Evolutionary conservation across 2,113 vertebrate species (phyloP), one percentile per base, ranked within the genome.

Genomic region (Elgaria multicarinata): DNA sequence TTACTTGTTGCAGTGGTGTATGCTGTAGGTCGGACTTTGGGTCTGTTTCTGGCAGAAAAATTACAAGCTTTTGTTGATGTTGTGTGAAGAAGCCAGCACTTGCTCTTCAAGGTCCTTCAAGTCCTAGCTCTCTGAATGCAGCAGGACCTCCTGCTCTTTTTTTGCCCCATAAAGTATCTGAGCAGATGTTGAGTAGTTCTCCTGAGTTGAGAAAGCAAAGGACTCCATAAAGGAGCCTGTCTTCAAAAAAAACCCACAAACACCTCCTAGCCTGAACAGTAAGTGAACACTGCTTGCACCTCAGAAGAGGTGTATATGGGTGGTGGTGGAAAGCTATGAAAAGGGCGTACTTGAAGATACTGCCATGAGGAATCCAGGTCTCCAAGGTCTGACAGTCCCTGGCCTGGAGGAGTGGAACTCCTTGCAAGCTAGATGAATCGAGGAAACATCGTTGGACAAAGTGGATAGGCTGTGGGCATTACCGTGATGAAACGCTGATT

Each of bases 61-160:
- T 67, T 77, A 81, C 64, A 53, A 46, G 72, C 88, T 77, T 84
- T 77, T 66, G 62, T 89, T 76, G 79, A 86, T 81, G 42, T 46
- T 2, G 58, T 1, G 16, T 4, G 87, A 39, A 93, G 86, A 89
- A 94, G 94, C 92, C 94, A 58, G 77, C 91, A 88, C 94, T 92
- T 94, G 92, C 94, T 93, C 72, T 88, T 7, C 91, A 94, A 95
- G 94, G 93, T 95, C 93, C 95, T 96, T 95, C 88, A 89, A 28
- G 13, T 77, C 44, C 33, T 42, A 36, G 14, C 58, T 66, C 20
- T 4, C 42, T 22, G 31, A 66, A 76, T 67, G 33, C 42, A 53
- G 44, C 55, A 66, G 20, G 14, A 67, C 50, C 46, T 55, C 64
- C 62, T 53, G 33, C 53, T 67, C 2, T 24, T 42, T 83, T n/a